These are phyloP conservation scores for Oreochromis mossambicus DNA, from an alignment of 2,797 vertebrate species.

Conservation along the genomic window DNA sequence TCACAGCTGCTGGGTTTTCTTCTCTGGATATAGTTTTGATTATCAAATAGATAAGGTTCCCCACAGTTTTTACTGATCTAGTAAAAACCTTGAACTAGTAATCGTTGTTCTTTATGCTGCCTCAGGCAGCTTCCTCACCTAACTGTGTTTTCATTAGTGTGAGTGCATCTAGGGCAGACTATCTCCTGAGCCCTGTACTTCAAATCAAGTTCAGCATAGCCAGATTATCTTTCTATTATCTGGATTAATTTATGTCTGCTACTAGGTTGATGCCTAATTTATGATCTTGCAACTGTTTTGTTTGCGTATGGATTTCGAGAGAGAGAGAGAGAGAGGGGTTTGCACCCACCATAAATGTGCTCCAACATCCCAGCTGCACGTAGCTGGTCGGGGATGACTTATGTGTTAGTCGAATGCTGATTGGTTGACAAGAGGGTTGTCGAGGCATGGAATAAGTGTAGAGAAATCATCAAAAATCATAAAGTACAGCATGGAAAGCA, in stretches of 20 bases:
- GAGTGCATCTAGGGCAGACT: neutral
- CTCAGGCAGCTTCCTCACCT: neutral
- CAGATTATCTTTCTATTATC: neutral
- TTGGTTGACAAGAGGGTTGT: neutral
- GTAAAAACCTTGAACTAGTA: neutral
- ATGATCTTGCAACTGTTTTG: neutral
- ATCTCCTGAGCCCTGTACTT: neutral
- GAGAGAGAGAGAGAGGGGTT: neutral
- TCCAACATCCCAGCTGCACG: neutral
- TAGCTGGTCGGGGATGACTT: neutral
- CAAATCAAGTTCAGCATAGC: neutral
- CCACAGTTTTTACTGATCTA: neutral
- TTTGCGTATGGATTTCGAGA: neutral
- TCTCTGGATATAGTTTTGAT: neutral
- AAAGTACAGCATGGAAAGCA: neutral
- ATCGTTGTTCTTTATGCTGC: neutral
- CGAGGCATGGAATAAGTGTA: fast-evolving
- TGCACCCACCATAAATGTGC: neutral
- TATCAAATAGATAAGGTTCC: neutral
- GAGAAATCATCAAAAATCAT: neutral
- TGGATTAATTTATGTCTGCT: neutral
- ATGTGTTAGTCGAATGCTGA: neutral
- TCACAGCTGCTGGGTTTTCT: neutral
- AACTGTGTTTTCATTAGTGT: neutral
- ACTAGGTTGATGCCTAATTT: neutral